These are phyloP conservation scores for Heliangelus exortis DNA, from an alignment of 2,797 vertebrate genomes.

Conservation along the genomic window DNA sequence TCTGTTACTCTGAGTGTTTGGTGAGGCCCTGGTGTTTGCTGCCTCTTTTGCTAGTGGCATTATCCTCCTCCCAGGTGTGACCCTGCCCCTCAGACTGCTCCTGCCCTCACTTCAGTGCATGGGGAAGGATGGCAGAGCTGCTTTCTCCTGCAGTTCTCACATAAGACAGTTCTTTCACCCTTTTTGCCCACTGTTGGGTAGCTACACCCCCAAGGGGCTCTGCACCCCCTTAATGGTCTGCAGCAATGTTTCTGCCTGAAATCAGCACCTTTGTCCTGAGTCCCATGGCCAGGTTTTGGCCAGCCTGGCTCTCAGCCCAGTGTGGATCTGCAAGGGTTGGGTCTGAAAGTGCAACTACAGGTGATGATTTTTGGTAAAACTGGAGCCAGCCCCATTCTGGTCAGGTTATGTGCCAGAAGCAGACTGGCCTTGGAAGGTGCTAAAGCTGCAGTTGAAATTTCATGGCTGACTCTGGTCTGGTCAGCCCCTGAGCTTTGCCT, in stretches of 20 bases:
- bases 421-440: background rate
- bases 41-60: background rate
- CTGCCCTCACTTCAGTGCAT: accelerated
- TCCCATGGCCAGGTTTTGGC: background rate
- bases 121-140: background rate
- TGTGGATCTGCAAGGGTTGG: background rate
- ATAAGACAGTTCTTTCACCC: background rate
- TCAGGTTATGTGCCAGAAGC: background rate
- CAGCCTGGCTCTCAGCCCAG: background rate
- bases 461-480: background rate
- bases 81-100: background rate
- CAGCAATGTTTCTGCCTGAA: background rate
- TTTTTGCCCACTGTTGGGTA: background rate
- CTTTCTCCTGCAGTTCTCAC: background rate
- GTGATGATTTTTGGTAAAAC: background rate
- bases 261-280: background rate
- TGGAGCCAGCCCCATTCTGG: background rate
- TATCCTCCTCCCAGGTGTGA: accelerated
- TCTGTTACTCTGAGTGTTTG: background rate
- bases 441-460: background rate
- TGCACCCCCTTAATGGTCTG: background rate
- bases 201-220: background rate
- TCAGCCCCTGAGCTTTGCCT: background rate
- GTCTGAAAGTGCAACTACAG: background rate
- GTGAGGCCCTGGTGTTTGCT: background rate